Percentiles rank a stretch among this genome's conserved stretches.
Evolutionary conservation across 2,888 invertebrate species (phyloP).

Genomic region (Leptogaster cylindrica): DNA sequence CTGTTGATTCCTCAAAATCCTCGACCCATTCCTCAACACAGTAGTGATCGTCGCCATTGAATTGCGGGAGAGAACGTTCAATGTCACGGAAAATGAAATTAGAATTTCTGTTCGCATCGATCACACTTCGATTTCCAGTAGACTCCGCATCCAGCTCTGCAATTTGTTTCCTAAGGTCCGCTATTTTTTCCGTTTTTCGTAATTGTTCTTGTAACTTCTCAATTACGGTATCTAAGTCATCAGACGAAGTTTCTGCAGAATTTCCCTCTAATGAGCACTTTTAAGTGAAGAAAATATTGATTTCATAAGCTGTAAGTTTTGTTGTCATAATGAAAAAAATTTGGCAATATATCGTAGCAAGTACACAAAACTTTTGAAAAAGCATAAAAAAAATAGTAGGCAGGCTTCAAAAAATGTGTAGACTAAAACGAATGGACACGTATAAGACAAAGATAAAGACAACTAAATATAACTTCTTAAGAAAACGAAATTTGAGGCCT

Average conservation of each 20-base stretch:
- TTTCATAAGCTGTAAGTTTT: constrained; percentile 15
- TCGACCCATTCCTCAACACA: background rate
- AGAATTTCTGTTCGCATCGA: background rate
- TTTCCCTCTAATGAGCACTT: too few relatives aligned
- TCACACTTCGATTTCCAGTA: background rate
- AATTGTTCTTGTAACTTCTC: constrained; percentile 1
- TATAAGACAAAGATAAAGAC: background rate
- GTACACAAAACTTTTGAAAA: background rate
- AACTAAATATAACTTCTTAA: background rate
- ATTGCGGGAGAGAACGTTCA: background rate
- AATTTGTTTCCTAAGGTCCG: background rate
- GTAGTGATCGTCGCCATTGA: constrained; percentile 10
- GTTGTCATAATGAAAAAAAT: constrained; percentile 17
- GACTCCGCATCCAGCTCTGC: background rate
- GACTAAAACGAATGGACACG: background rate
- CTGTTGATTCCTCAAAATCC: constrained; percentile 3
- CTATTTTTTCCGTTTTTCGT: background rate
- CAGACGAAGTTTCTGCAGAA: background rate
- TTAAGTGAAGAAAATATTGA: too few relatives aligned
- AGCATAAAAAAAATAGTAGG: background rate
- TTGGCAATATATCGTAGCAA: background rate
- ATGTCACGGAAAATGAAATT: background rate
- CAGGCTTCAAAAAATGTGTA: background rate
- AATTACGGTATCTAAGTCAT: background rate
- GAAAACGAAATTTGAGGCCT: background rate